phyloP scores from a whole-genome alignment of 2,797 vertebrate genomes.

The Rhadinocentrus ornatus region DNA sequence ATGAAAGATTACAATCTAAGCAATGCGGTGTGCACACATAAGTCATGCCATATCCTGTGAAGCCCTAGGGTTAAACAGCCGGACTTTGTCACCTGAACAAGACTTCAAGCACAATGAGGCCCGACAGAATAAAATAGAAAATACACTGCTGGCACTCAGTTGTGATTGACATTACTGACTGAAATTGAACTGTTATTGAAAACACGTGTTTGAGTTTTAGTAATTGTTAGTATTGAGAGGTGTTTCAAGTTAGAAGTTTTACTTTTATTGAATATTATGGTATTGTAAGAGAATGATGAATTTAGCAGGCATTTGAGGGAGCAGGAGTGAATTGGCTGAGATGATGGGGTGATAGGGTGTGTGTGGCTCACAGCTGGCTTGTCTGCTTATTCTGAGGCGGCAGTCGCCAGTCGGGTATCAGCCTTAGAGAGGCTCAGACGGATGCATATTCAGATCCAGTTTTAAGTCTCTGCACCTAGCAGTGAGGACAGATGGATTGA shows the following conservation, averaged over 20 bases:
- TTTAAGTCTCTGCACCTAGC: slow-evolving; percentile 26
- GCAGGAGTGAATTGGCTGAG: slow-evolving; percentile 9
- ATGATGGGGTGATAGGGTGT: slow-evolving; percentile 50
- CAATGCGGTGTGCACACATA: slow-evolving; percentile 52
- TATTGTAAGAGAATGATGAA: slow-evolving; percentile 4
- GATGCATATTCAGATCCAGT: slow-evolving; percentile 35
- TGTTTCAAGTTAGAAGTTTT: slow-evolving; percentile 34
- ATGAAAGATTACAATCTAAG: slow-evolving; percentile 74
- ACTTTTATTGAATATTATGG: slow-evolving; percentile 29
- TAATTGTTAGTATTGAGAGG: slow-evolving; percentile 12
- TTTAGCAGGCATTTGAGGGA: slow-evolving; percentile 14
- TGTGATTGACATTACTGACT: slow-evolving; percentile 45
- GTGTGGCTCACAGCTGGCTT: slow-evolving; percentile 64
- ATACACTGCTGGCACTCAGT: slow-evolving; percentile 39
- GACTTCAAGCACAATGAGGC: slow-evolving; percentile 65
- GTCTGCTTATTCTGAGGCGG: slow-evolving; percentile 56
- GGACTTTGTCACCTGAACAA: slow-evolving; percentile 49
- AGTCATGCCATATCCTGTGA: slow-evolving; percentile 67
- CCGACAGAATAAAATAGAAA: slow-evolving; percentile 41
- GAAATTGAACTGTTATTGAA: slow-evolving; percentile 43
- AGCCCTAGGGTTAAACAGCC: slow-evolving; percentile 61
- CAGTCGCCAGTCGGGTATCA: slow-evolving; percentile 49
- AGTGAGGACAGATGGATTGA: slow-evolving; percentile 76
- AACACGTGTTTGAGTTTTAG: slow-evolving; percentile 42
- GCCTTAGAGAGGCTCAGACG: slow-evolving; percentile 59